Base-by-base conservation (phyloP, 2,113 vertebrate species). In the Parotia lawesii region DNA sequence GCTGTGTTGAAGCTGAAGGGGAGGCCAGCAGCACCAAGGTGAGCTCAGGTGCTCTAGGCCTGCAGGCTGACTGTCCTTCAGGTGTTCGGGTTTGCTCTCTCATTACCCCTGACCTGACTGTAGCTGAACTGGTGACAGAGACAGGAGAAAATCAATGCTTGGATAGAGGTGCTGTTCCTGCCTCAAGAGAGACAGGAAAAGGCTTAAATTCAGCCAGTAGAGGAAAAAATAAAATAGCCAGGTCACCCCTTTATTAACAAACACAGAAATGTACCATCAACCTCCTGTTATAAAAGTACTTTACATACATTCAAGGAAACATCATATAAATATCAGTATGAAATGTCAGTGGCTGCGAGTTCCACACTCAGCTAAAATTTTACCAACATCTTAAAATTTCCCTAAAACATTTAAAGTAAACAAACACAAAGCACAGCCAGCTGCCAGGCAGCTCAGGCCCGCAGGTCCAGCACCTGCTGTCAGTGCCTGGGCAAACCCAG, bases 301-400 rank as follows among this genome's bases (percentile, higher is more conserved):
- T 93, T 81, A 97, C 92, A 91, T 87, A 96, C 93, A 95, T 93
- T 91, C 91, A 94, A 89, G 74, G 86, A 88, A 87, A 94, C 83
- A 67, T 78, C 2, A 19, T 95, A 92, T 94, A 93, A 96, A 95
- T 89, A 96, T 44, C 86, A 54, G 67, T 89, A 94, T 56, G 90
- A 96, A 96, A 94, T 66, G 76, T 75, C 91, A 90, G 74, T 80
- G 89, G 88, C 94, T 87, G 85, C 40, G n/a, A 94, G 77, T 67
- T 93, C 66, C 71, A 77, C 65, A 40, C 57, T 51, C 44, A 51
- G 76, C 70, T 74, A 70, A 90, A 92, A 62, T 80, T 54, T 60
- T 89, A 82, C 58, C 13, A 19, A 92, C 53, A 54, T 70, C 65
- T 71, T 72, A 87, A 90, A 80, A 83, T 81, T 70, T 74, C 86